Percentiles rank a stretch among this genome's conserved stretches.
phyloP scores from a whole-genome alignment of 2,888 invertebrate genomes.

The Monochamus alternatus region DNA sequence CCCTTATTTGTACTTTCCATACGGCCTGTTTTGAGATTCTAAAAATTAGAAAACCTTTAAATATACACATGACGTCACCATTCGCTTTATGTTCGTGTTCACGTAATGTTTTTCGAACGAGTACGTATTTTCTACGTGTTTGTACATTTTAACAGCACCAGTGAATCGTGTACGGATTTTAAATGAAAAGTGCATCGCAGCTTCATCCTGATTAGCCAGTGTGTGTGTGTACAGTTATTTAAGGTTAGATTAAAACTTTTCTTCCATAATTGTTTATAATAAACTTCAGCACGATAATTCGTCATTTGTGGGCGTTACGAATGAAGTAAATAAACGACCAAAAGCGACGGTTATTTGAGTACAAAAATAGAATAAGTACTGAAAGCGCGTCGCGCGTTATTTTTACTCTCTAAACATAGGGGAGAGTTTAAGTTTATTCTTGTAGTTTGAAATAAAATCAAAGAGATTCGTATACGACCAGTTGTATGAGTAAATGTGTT shows the following conservation, averaged over 20 bases:
- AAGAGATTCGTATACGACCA: constrained; percentile 31
- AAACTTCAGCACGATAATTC: constrained; percentile 13
- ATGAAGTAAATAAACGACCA: constrained; percentile 42
- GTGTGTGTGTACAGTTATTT: constrained; percentile 13
- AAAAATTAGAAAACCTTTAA: constrained; percentile 36
- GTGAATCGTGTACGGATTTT: not conserved
- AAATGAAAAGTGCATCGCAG: not conserved
- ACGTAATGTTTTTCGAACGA: constrained; percentile 34
- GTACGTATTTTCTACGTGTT: constrained; percentile 21
- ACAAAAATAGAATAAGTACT: constrained; percentile 28
- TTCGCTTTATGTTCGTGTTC: constrained; percentile 36
- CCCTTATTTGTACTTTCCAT: constrained; percentile 20
- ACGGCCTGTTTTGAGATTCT: constrained; percentile 22
- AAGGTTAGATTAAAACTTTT: constrained; percentile 26
- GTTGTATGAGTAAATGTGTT: constrained; percentile 33
- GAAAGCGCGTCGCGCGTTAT: constrained; percentile 27
- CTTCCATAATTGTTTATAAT: constrained; percentile 19
- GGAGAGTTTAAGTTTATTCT: constrained; percentile 40
- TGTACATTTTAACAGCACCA: not conserved
- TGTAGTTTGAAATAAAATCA: constrained; percentile 43
- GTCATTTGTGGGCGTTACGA: constrained; percentile 24
- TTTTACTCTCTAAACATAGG: constrained; percentile 24
- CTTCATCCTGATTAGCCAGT: constrained; percentile 8
- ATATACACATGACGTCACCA: constrained; percentile 49
- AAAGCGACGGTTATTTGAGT: constrained; percentile 41